Conservation (phyloP, 2,797 vertebrate species). For the Lutjanus campechanus region DNA sequence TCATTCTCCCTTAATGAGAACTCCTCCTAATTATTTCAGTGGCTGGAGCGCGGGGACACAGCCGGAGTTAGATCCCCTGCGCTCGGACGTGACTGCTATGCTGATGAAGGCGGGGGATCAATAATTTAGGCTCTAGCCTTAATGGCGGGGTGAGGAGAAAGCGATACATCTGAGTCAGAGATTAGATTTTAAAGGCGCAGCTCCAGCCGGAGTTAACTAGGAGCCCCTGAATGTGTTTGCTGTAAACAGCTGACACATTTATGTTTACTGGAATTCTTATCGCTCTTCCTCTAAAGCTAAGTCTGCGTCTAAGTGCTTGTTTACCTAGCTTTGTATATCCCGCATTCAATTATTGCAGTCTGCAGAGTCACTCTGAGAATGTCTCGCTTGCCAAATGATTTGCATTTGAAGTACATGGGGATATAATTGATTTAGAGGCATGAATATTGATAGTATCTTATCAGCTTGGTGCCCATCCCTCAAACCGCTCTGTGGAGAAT, state of each 20-base stretch:
- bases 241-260: constrained; percentile 74
- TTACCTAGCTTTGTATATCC: constrained; percentile 66
- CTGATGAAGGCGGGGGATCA: constrained; percentile 96
- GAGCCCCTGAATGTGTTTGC: constrained; percentile 61
- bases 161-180: constrained; percentile 93
- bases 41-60: constrained; percentile 92
- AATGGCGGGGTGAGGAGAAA: constrained; percentile 91
- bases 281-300: constrained; percentile 64
- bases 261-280: constrained; percentile 76
- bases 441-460: constrained; percentile 80
- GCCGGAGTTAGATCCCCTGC: constrained; percentile 90
- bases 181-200: constrained; percentile 83
- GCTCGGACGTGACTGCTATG: constrained; percentile 95
- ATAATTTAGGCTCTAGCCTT: constrained; percentile 96
- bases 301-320: constrained; percentile 72
- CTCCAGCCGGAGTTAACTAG: constrained; percentile 65
- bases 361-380: constrained; percentile 65
- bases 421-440: constrained; percentile 79
- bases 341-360: constrained; percentile 62
- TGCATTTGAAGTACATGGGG: constrained; percentile 74
- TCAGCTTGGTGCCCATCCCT: constrained; percentile 68
- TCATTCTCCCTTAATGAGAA: constrained; percentile 98
- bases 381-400: constrained; percentile 66
- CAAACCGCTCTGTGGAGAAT: constrained; percentile 69
- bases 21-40: constrained; percentile 98